Percentiles rank a stretch among this genome's conserved stretches.
Conservation (phyloP, 2,797 vertebrate genomes). For the Tinamus major region DNA sequence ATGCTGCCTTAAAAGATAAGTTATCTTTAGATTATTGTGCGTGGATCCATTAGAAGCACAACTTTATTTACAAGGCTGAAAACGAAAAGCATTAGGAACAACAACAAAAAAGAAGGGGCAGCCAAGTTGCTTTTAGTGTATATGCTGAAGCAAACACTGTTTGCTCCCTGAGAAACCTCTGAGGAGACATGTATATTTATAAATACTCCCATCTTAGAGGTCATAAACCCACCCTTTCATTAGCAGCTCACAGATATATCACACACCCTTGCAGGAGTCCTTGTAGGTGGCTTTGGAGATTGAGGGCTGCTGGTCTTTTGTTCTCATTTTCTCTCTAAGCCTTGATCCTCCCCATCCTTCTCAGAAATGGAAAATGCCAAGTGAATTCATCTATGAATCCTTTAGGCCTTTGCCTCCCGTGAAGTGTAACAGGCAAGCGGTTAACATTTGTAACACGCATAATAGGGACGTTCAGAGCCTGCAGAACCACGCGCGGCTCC, state of each 20-base stretch:
- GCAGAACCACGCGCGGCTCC: background rate
- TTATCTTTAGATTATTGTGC: background rate
- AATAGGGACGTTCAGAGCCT: background rate
- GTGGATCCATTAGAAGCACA: background rate
- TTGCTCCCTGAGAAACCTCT: background rate
- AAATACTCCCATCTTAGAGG: background rate
- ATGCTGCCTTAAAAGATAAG: background rate
- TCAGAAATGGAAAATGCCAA: background rate
- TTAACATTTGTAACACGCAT: background rate
- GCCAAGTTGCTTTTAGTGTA: background rate
- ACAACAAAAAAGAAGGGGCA: background rate
- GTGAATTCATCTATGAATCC: background rate
- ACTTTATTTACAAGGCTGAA: background rate
- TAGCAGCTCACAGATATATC: background rate
- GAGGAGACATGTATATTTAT: background rate
- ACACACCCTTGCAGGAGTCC: background rate
- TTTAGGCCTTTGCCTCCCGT: background rate
- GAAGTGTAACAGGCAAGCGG: constrained; percentile 1
- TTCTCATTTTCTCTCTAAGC: background rate
- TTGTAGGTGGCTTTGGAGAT: background rate
- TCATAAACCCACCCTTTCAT: background rate
- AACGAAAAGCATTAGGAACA: background rate
- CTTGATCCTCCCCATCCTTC: background rate
- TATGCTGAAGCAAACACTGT: background rate
- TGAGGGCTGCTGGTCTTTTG: background rate